Base-by-base conservation (phyloP, 2,888 invertebrate genomes). In the Drosophila subsilvestris region DNA sequence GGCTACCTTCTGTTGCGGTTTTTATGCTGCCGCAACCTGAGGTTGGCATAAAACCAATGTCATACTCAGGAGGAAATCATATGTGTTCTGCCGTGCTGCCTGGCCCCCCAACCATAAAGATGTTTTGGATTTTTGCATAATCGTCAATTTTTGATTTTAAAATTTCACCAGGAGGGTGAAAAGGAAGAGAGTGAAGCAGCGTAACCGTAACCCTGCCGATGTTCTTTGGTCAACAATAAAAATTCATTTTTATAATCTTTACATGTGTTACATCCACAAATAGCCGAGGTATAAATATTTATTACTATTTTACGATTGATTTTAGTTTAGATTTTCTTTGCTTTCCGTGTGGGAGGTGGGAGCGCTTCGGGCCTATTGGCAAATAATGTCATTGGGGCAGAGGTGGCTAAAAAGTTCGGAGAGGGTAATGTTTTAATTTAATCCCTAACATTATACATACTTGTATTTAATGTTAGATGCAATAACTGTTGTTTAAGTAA, bases 121-220 rank as follows among this genome's bases (percentile, higher is more conserved):
- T 88, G 81, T 63, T 56, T 84, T 71, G 72, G 63, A 76, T 80
- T 84, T 85, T 86, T 86, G 88, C 86, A 86, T 88, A 86, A 86
- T 86, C 86, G 86, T 76, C 88, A 84, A 85, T 86, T 88, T 74
- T 74, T 81, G 86, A 88, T 86, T 86, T 86, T 86, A 76, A 86
- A 86, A 78, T 74, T 78, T 58, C 43, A 18, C 18, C 51, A 42
- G 8, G 53, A 49, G 57, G 47, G 47, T 17, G 12, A 44, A 29
- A 27, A 42, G 18, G 37, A 32, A 49, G 27, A 43, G 29, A 3
- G 37, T 5, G 9, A 7, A 27, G 29, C 10, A 29, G 29, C 10
- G 10, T 4, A 32, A 4, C 32, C 12, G 12, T 12, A 48, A 37
- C 45, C n/a, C 45, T 47, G 47, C 47, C 14, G 42, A 37, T 32